Base-by-base conservation (phyloP, 2,797 vertebrate genomes). In the Danio choprae region DNA sequence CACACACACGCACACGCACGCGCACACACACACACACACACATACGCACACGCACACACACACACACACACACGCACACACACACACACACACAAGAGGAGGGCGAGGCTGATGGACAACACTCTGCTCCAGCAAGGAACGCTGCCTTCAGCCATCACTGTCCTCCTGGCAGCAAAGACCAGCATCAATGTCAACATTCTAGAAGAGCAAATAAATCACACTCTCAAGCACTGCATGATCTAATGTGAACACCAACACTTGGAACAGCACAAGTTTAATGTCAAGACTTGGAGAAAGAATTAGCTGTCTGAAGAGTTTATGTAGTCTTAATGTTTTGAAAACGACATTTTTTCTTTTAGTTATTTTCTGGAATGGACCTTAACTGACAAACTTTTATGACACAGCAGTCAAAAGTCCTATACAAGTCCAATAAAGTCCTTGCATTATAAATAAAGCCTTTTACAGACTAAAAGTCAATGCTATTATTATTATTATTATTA, bases 131-230 rank as follows among this genome's bases (percentile, higher is more conserved):
- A 50, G 41, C 65, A 46, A 48, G 29, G 40, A 80, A 76, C 6
- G n/a, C 74, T 72, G 58, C 6, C 1, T 73, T 68, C 44, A 59
- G 41, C 51, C 41, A 2, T 71, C 77, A 72, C 62, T 60, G 74
- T 56, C 69, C 38, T 60, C 69, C 70, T 64, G 51, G 51, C 43
- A 29, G 65, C 44, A 55, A 58, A 73, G n/a, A 46, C 9, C 70
- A 48, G 72, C 44, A 77, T 80, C 82, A 80, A 65, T 81, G 69
- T 82, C 82, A 84, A 41, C 56, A 59, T 40, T 48, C 36, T 29
- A 55, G 64, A 59, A 68, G 18, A 65, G 40, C 55, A 60, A 38
- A 86, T 83, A 82, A 82, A 84, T 86, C 82, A 77, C 38, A 46
- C 51, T 62, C 62, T 72, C 46, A 62, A 59, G 71, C 76, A 48